These are phyloP conservation scores for Craseonycteris thonglongyai DNA, from an alignment of 2,113 vertebrate species.

Conservation along the genomic window DNA sequence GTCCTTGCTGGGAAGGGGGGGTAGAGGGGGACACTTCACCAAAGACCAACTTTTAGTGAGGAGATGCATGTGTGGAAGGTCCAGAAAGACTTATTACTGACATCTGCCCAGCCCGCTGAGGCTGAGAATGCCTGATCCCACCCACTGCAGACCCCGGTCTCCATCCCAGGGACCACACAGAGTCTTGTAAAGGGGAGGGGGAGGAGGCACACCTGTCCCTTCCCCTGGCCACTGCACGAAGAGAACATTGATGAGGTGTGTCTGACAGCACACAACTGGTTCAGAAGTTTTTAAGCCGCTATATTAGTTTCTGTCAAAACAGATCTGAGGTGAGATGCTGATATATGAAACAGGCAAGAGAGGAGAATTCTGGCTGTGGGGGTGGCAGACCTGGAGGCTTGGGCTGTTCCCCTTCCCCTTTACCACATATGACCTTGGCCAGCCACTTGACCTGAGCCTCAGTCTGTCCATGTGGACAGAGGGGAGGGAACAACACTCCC, in stretches of 20 bases:
- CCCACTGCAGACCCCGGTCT: not conserved
- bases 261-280: not conserved
- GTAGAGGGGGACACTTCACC: not conserved
- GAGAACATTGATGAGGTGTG: not conserved
- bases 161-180: not conserved
- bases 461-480: not conserved
- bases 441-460: not conserved
- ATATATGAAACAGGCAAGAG: not conserved
- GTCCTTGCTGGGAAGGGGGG: no score
- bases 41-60: not conserved
- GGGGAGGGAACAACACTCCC: not conserved
- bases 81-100: not conserved
- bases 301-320: not conserved
- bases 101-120: no score
- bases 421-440: not conserved
- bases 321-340: not conserved
- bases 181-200: not conserved
- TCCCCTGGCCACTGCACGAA: not conserved
- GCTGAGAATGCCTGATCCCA: accelerated
- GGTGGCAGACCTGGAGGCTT: not conserved
- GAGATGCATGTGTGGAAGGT: not conserved
- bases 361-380: not conserved
- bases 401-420: not conserved
- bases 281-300: not conserved
- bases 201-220: not conserved